Percentiles rank a stretch among this genome's conserved stretches.
These are phyloP conservation scores for Fragum fragum DNA, from an alignment of 2,888 invertebrate genomes.

Conservation along the genomic window DNA sequence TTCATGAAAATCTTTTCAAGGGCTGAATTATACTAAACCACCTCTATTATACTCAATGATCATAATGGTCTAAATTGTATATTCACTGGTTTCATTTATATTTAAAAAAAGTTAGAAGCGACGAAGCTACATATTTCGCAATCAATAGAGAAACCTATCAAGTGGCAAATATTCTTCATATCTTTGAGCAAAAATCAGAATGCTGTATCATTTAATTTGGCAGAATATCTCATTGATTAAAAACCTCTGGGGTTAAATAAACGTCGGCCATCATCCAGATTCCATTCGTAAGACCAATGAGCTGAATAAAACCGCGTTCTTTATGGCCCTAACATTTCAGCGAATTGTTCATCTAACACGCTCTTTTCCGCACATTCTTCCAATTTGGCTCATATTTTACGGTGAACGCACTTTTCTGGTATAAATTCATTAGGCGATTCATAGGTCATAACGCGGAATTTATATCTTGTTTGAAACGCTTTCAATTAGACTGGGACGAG, in stretches of 20 bases:
- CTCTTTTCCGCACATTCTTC: slow-evolving; percentile 56
- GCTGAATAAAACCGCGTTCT: slow-evolving; percentile 64
- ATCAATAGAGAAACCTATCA: background rate
- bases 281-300: slow-evolving; percentile 54
- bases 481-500: slow-evolving; percentile 59
- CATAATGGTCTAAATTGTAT: too few relatives aligned
- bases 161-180: background rate
- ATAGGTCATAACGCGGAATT: slow-evolving; percentile 71
- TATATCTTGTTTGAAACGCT: slow-evolving; percentile 66
- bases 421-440: slow-evolving; percentile 69
- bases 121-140: background rate
- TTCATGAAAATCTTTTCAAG: too few relatives aligned
- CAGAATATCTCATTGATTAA: slow-evolving; percentile 63
- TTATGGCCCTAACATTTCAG: slow-evolving; percentile 53
- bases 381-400: slow-evolving; percentile 60
- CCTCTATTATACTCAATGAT: too few relatives aligned
- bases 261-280: slow-evolving; percentile 61
- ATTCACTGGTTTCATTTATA: too few relatives aligned
- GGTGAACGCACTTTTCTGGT: slow-evolving; percentile 37
- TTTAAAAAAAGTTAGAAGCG: too few relatives aligned
- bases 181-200: background rate
- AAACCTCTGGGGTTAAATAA: slow-evolving; percentile 67
- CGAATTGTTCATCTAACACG: slow-evolving; percentile 58
- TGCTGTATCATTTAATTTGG: slow-evolving; percentile 61
- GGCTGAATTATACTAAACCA: too few relatives aligned